Base-by-base conservation (phyloP, 1,140 invertebrate genomes). In the Druon quercuslanigerum region DNA sequence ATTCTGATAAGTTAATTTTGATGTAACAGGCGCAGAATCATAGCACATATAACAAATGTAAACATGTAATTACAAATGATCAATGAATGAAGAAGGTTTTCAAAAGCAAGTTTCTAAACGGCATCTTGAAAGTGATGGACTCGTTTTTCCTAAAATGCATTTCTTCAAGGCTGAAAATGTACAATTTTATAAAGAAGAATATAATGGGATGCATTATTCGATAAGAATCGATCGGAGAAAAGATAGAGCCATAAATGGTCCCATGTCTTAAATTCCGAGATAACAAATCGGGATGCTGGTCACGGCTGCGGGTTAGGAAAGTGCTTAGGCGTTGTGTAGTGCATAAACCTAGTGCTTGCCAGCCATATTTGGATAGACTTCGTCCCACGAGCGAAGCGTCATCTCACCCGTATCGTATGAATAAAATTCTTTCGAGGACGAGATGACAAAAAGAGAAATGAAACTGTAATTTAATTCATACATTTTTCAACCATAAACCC, bases 331-430 rank as follows among this genome's bases (percentile, higher is more conserved):
- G 57, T 25, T 66, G 81, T 78, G 73, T 78, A 83, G 71, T 70
- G 72, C 72, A 51, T 46, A 76, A 14, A 51, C 50, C 78, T 83
- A 85, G 74, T 75, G 82, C 80, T 82, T 50, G 66, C 79, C 74
- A 25, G 71, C 89, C 88, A 86, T 89, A 90, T 89, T 89, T 87
- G 86, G 89, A 82, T 82, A 86, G 80, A 77, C 85, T 66, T 85
- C 88, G 86, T 88, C 88, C 88, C 86, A 89, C 89, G 89, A 77
- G 16, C 51, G 16, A 79, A 50, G 78, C 60, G 74, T 40, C 76
- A 82, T 82, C 83, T 40, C 76, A 82, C 82, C 84, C 81, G 75
- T 81, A 76, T 72, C 50, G 54, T 73, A 51, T 71, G 51, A 75
- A 25, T 20, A 19, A 50, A 20, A 77, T 70, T 71, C 46, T 75